phyloP scores from a whole-genome alignment of 1,140 invertebrate species.

The Drosophila arizonae region DNA sequence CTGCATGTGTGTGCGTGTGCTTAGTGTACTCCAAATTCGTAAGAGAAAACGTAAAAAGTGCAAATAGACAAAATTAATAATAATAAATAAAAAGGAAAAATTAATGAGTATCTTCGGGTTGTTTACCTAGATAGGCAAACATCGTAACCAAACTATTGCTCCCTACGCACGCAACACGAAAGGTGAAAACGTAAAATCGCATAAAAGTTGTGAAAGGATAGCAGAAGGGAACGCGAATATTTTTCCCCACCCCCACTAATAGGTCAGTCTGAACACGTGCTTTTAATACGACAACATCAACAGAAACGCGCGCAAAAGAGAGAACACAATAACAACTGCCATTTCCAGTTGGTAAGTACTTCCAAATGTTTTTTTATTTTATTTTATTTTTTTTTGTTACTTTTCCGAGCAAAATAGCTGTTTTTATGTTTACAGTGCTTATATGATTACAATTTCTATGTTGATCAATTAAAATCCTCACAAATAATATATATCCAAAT shows the following conservation, averaged over 20 bases:
- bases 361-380: slow-evolving; percentile 43
- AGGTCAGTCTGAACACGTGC: slow-evolving; percentile 59
- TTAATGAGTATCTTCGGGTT: background rate
- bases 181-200: slow-evolving; percentile 27
- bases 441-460: too few species aligned
- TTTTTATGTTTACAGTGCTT: background rate
- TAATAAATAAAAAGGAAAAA: slow-evolving; percentile 5
- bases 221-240: slow-evolving; percentile 15
- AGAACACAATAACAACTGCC: slow-evolving; percentile 13
- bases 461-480: too few species aligned
- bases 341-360: slow-evolving; percentile 61
- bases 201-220: slow-evolving; percentile 16
- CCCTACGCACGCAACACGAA: background rate
- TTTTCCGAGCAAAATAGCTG: background rate
- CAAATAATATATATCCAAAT: too few species aligned
- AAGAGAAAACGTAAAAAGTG: slow-evolving; percentile 56
- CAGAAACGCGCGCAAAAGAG: slow-evolving; percentile 40
- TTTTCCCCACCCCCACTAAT: slow-evolving; percentile 15
- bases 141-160: slow-evolving; percentile 2
- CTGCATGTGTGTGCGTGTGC: slow-evolving; percentile 32
- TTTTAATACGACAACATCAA: slow-evolving; percentile 59
- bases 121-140: slow-evolving; percentile 2
- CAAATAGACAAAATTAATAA: slow-evolving; percentile 38
- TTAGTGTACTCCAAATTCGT: slow-evolving; percentile 54
- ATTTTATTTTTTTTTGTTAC: slow-evolving; percentile 41